Conservation (phyloP, 2,888 invertebrate species). For the Oasisia sp. region DNA sequence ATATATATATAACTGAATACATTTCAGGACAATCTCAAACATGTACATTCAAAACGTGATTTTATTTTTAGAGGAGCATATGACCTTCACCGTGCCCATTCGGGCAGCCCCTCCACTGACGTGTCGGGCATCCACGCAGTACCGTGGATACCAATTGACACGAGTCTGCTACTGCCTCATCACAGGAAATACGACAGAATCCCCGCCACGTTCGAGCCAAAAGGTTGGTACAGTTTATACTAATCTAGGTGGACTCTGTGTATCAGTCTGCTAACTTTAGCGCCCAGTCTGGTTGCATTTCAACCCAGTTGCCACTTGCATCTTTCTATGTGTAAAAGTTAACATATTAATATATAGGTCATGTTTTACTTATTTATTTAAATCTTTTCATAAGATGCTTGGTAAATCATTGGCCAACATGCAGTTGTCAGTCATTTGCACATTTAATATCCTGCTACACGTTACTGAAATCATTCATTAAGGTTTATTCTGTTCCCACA, state of each 20-base stretch:
- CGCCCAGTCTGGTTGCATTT: no score
- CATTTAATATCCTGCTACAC: background rate
- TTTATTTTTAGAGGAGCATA: slow-evolving; percentile 45
- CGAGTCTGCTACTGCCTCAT: slow-evolving; percentile 47
- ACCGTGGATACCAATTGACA: slow-evolving; percentile 55
- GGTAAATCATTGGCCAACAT: background rate
- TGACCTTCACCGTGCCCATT: slow-evolving; percentile 50
- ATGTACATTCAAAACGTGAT: background rate
- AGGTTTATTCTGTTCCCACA: background rate
- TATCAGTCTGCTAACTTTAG: background rate
- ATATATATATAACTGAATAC: background rate
- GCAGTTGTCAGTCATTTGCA: background rate
- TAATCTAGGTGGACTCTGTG: background rate
- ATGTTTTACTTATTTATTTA: background rate
- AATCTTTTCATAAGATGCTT: background rate
- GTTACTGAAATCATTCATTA: background rate
- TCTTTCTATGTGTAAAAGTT: background rate
- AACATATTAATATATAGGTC: background rate
- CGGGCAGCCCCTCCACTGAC: slow-evolving; percentile 37
- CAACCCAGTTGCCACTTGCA: no score
- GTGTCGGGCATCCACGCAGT: slow-evolving; percentile 24
- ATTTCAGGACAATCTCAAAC: background rate
- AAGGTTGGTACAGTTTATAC: slow-evolving; percentile 37
- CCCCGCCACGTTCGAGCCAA: slow-evolving; percentile 54
- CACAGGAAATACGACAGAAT: slow-evolving; percentile 48